phyloP scores from a whole-genome alignment of 2,888 invertebrate species.

The Peribatodes rhomboidaria region DNA sequence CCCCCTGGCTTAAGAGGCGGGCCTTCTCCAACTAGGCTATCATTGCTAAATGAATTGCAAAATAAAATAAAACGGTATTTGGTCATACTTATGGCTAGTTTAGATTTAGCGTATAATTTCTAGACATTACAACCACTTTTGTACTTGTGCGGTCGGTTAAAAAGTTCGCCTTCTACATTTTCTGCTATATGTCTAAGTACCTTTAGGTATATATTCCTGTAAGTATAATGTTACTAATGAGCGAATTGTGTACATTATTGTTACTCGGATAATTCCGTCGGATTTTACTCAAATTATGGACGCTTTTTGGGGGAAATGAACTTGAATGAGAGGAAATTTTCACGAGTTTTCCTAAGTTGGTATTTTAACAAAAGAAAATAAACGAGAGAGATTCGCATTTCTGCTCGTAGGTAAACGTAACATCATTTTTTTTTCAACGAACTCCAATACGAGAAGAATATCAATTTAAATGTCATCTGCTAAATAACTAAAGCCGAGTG shows the following conservation, averaged over 20 bases:
- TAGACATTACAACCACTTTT: too few species aligned
- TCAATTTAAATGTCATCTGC: too few species aligned
- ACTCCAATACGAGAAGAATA: too few species aligned
- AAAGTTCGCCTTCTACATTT: conserved; percentile 9
- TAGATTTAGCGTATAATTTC: too few species aligned
- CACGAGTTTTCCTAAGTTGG: conserved; percentile 7
- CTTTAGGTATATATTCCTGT: conserved; percentile 15
- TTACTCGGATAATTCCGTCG: conserved; percentile 25
- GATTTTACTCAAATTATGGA: conserved; percentile 37
- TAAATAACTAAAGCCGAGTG: too few species aligned
- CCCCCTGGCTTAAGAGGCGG: too few species aligned
- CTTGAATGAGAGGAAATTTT: conserved; percentile 19
- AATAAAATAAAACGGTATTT: too few species aligned
- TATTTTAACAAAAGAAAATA: neutral
- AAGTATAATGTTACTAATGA: conserved; percentile 41
- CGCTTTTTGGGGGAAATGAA: conserved; percentile 28
- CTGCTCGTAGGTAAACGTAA: neutral
- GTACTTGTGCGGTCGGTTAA: neutral
- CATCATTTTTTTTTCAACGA: too few species aligned
- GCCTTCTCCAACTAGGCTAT: too few species aligned
- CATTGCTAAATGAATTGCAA: too few species aligned
- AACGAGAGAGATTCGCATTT: too few species aligned
- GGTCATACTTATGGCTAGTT: too few species aligned
- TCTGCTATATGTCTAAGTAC: neutral
- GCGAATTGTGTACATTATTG: conserved; percentile 34